A percentile compares a stretch with the other conserved stretches of the same genome.
phyloP scores from a whole-genome alignment of 92 coral and sea anemone genomes.

The Porites rus region DNA sequence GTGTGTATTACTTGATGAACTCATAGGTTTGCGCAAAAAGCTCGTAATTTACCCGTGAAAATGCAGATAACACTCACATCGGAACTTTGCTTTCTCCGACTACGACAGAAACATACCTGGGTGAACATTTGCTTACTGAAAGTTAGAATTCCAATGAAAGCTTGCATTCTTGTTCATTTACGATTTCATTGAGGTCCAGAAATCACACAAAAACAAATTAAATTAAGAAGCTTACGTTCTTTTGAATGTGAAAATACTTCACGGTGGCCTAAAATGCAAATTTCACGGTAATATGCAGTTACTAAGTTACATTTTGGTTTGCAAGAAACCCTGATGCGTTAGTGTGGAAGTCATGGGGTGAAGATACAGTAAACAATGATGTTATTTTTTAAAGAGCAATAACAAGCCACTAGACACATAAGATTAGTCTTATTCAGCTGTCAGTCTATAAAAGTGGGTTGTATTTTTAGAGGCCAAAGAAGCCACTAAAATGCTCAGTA shows the following conservation, averaged over 20 bases:
- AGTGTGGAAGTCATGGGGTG: background rate
- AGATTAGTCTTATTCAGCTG: background rate
- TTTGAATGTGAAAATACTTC: background rate
- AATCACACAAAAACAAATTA: background rate
- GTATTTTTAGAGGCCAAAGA: no score
- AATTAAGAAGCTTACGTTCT: background rate
- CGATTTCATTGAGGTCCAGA: background rate
- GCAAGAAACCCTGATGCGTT: background rate
- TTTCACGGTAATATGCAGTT: background rate
- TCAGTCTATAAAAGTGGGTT: no score
- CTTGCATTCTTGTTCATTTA: background rate
- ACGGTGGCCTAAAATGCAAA: conserved; percentile 28
- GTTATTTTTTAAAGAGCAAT: background rate
- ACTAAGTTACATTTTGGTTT: background rate
- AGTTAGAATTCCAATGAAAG: background rate
- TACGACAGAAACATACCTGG: background rate
- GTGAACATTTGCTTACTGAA: conserved; percentile 1
- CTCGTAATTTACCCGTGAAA: no score
- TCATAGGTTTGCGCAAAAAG: no score
- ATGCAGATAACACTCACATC: background rate
- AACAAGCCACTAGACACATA: background rate
- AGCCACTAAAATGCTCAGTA: no score
- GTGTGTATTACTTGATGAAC: no score
- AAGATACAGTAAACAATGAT: background rate
- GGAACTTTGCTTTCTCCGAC: background rate